phyloP scores from a whole-genome alignment of 1,140 invertebrate species.

The Batillaria attramentaria region DNA sequence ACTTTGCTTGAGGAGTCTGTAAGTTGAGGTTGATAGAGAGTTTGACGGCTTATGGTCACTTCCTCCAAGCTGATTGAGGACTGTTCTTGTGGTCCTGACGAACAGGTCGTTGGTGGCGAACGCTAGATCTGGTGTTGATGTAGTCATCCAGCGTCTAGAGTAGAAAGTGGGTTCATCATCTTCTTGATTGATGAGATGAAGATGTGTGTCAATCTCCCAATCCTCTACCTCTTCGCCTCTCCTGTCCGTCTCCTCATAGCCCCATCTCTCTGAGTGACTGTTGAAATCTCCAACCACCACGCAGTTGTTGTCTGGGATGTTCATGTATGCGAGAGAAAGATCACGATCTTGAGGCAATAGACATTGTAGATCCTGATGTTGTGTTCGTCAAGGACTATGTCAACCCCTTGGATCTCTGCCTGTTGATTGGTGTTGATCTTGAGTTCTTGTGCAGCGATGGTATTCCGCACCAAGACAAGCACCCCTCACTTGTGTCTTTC shows the following conservation, averaged over 20 bases:
- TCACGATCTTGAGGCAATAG: slow-evolving; percentile 11
- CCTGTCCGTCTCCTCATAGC: slow-evolving; percentile 5
- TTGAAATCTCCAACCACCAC: slow-evolving; percentile 11
- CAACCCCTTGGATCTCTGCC: background rate
- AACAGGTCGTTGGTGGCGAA: background rate
- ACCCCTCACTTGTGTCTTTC: background rate
- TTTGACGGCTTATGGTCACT: slow-evolving; percentile 24
- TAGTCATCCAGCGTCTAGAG: slow-evolving; percentile 14
- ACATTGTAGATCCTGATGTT: slow-evolving; percentile 21
- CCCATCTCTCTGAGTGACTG: slow-evolving; percentile 10
- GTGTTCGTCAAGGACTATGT: background rate
- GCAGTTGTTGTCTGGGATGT: background rate
- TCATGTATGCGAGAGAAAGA: background rate
- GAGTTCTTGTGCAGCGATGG: background rate
- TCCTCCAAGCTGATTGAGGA: slow-evolving; percentile 12
- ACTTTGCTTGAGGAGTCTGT: background rate
- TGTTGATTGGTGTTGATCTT: slow-evolving; percentile 19
- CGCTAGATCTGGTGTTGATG: slow-evolving; percentile 19
- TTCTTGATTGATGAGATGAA: slow-evolving; percentile 24
- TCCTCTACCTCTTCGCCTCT: slow-evolving; percentile 35
- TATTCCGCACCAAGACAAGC: background rate
- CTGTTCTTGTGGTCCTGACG: slow-evolving; percentile 11
- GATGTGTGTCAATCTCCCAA: slow-evolving; percentile 19
- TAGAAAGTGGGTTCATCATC: slow-evolving; percentile 19
- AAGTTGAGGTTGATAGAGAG: background rate